Evolutionary conservation across 2,888 invertebrate genomes (phyloP).

Genomic region (Drosophila macrospina): DNA sequence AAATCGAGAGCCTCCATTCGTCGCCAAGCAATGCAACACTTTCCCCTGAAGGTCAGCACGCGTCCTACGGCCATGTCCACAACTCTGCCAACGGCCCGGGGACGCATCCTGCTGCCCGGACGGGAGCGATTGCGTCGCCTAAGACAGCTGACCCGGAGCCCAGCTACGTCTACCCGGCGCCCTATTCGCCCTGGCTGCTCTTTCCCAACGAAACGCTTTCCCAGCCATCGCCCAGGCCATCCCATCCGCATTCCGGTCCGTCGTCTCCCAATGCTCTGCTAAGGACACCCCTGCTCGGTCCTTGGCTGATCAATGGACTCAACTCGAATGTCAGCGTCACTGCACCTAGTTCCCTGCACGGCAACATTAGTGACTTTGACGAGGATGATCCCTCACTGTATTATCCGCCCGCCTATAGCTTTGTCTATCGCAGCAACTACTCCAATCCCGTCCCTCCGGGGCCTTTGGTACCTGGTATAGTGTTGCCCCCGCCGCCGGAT

Average conservation of each 20-base stretch:
- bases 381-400: constrained; percentile 96
- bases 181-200: constrained; percentile 87
- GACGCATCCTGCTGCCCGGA: constrained; percentile 88
- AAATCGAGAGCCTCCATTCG: constrained; percentile 86
- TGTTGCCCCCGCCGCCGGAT: constrained; percentile 94
- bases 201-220: constrained; percentile 50
- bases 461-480: constrained; percentile 94
- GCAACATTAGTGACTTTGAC: constrained; percentile 92
- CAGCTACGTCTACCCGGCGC: constrained; percentile 87
- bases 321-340: constrained; percentile 87
- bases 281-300: constrained; percentile 72
- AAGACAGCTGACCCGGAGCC: constrained; percentile 66
- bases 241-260: constrained; percentile 39
- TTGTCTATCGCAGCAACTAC: constrained; percentile 92
- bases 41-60: constrained; percentile 87
- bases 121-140: constrained; percentile 86
- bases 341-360: constrained; percentile 75
- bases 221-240: constrained; percentile 10
- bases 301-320: constrained; percentile 76
- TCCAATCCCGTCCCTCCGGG: constrained; percentile 91
- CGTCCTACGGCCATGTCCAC: constrained; percentile 74
- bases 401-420: constrained; percentile 96
- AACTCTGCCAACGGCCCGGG: constrained; percentile 79
- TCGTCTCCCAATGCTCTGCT: constrained; percentile 64
- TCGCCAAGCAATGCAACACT: constrained; percentile 89